Evolutionary conservation across 2,113 vertebrate genomes (phyloP).

Genomic region (Paramormyrops kingsleyae): DNA sequence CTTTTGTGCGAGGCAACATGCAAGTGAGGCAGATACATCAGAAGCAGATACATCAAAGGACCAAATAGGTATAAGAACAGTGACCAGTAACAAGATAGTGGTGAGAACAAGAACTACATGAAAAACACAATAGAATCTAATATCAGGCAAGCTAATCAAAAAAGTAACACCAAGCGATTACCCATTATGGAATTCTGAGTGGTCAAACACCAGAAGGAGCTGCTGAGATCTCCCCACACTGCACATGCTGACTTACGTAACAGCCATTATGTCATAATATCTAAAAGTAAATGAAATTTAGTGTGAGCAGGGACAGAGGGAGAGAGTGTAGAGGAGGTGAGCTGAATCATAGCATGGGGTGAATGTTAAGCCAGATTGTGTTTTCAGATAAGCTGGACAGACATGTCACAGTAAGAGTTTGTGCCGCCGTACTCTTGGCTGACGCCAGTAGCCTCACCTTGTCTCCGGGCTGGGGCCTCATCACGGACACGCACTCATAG

Average conservation of each 20-base stretch:
- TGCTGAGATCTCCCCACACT: background rate
- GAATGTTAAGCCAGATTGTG: background rate
- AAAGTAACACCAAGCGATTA: background rate
- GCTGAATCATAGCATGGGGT: background rate
- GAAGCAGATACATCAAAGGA: background rate
- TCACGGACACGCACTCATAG: slow-evolving; percentile 89
- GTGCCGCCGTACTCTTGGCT: background rate
- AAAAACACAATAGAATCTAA: background rate
- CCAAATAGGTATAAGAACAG: background rate
- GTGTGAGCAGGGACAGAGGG: background rate
- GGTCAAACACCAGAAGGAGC: background rate
- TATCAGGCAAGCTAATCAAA: background rate
- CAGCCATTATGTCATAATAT: background rate
- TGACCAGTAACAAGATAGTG: background rate
- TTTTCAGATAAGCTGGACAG: background rate
- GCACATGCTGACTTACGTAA: background rate
- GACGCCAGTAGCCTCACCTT: slow-evolving; percentile 67
- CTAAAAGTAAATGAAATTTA: background rate
- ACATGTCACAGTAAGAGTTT: background rate
- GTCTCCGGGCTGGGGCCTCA: slow-evolving; percentile 93
- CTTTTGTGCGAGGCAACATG: background rate
- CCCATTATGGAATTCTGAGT: background rate
- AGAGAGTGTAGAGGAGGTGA: background rate
- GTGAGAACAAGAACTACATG: background rate
- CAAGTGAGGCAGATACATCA: background rate